A percentile compares a stretch with the other conserved stretches of the same genome.
Evolutionary conservation across 2,113 vertebrate genomes (phyloP).

Genomic region (Speoplatyrhinus poulsoni): DNA sequence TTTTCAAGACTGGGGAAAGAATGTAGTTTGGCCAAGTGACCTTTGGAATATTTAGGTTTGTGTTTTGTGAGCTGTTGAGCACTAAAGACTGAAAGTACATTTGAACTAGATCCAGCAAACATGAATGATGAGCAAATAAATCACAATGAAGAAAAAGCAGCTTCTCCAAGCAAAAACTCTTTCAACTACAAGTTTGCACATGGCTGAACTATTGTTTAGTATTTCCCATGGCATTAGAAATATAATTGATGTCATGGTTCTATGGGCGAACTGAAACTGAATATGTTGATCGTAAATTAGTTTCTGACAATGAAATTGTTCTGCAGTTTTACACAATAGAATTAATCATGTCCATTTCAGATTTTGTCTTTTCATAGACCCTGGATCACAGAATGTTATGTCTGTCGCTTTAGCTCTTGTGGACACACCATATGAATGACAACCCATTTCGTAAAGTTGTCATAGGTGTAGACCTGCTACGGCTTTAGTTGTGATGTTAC

Average conservation of each 20-base stretch:
- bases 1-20: constrained; percentile 17
- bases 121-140: constrained; percentile 31
- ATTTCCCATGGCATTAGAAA: constrained; percentile 33
- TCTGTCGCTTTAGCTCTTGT: constrained; percentile 26
- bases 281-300: constrained; percentile 13
- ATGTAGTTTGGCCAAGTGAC: constrained; percentile 23
- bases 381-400: constrained; percentile 38
- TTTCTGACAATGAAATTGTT: background rate
- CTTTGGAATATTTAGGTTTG: constrained; percentile 12
- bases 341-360: constrained; percentile 17
- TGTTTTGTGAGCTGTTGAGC: constrained; percentile 13
- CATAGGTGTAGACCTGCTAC: constrained; percentile 33
- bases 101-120: constrained; percentile 28
- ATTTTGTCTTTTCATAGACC: constrained; percentile 44
- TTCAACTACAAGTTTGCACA: constrained; percentile 17
- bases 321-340: constrained; percentile 28
- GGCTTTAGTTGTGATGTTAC: constrained; percentile 34
- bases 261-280: constrained; percentile 17
- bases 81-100: constrained; percentile 16
- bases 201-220: too few species aligned
- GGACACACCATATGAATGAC: constrained; percentile 15
- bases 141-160: constrained; percentile 22
- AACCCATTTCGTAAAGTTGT: constrained; percentile 34
- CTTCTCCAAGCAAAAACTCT: constrained; percentile 25
- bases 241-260: constrained; percentile 48